Conservation (phyloP, 92 coral and sea anemone species). For the Bergia puertoricense region DNA sequence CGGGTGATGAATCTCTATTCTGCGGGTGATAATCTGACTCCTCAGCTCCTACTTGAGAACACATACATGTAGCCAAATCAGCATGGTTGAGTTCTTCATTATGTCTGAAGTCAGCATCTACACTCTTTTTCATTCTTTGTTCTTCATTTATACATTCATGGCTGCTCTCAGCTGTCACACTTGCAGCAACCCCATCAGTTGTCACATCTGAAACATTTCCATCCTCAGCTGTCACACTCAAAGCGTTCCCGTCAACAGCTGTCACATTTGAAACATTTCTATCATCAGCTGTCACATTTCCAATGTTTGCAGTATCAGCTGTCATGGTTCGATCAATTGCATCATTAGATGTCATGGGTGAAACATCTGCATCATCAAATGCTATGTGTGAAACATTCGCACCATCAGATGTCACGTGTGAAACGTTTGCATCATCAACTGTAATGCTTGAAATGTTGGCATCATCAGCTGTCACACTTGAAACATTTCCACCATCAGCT, state of each 20-base stretch:
- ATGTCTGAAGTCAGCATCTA: no score
- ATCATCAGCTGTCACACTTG: not conserved
- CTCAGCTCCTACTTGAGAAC: no score
- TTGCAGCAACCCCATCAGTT: not conserved
- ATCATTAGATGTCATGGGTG: not conserved
- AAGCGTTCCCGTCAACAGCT: not conserved
- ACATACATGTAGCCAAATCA: no score
- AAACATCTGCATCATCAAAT: not conserved
- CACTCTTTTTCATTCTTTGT: no score
- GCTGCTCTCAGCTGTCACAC: not conserved
- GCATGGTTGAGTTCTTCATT: no score
- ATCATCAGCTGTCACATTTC: not conserved
- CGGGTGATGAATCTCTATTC: not conserved
- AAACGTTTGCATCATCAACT: not conserved
- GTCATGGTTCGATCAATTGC: not conserved
- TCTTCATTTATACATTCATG: no score
- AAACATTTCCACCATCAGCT: no score
- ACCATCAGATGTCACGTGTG: not conserved
- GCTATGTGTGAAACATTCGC: not conserved
- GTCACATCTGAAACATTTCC: not conserved
- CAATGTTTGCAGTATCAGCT: no score
- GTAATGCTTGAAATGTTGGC: not conserved
- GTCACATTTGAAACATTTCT: not conserved
- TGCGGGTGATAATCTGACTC: not conserved
- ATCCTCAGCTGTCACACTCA: not conserved